These are phyloP conservation scores for Lapara coniferarum DNA, from an alignment of 2,888 invertebrate genomes.

Conservation along the genomic window DNA sequence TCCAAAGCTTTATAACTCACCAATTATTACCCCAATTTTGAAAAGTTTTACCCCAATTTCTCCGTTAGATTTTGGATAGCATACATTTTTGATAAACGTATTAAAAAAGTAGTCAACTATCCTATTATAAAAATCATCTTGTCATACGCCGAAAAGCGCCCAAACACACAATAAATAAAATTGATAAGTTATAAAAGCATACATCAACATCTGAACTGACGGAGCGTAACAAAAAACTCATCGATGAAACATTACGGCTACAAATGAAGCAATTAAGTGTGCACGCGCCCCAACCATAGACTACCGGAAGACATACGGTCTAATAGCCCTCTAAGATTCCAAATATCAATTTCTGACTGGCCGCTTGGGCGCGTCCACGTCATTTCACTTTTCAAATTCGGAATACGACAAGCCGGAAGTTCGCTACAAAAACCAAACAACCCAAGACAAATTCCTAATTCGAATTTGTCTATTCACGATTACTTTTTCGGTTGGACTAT, in stretches of 20 bases:
- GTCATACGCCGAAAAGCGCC: not conserved
- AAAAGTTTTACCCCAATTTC: too few relatives aligned
- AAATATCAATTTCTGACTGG: conserved; percentile 80
- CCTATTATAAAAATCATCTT: not conserved
- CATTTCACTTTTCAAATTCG: conserved; percentile 57
- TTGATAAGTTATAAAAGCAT: conserved; percentile 39
- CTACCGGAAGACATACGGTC: conserved; percentile 78
- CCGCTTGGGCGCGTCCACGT: conserved; percentile 68
- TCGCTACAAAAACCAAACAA: conserved; percentile 75
- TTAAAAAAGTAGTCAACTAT: too few relatives aligned
- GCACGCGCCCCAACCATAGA: conserved; percentile 70
- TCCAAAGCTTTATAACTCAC: too few relatives aligned
- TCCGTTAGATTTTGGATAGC: too few relatives aligned
- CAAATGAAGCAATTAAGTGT: conserved; percentile 81
- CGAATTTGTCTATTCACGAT: conserved; percentile 47
- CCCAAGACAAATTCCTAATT: conserved; percentile 65
- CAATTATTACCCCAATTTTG: too few relatives aligned
- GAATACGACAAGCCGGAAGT: conserved; percentile 73
- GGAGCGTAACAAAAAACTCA: conserved; percentile 58
- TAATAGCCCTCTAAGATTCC: conserved; percentile 78
- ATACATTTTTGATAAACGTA: too few relatives aligned
- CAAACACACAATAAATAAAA: conserved; percentile 30
- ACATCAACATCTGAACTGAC: conserved; percentile 47
- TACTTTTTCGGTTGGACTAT: conserved; percentile 47
- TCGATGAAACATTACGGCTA: conserved; percentile 64